These are phyloP conservation scores for Aleiodes leptofemur DNA, from an alignment of 2,888 invertebrate genomes.

Conservation along the genomic window DNA sequence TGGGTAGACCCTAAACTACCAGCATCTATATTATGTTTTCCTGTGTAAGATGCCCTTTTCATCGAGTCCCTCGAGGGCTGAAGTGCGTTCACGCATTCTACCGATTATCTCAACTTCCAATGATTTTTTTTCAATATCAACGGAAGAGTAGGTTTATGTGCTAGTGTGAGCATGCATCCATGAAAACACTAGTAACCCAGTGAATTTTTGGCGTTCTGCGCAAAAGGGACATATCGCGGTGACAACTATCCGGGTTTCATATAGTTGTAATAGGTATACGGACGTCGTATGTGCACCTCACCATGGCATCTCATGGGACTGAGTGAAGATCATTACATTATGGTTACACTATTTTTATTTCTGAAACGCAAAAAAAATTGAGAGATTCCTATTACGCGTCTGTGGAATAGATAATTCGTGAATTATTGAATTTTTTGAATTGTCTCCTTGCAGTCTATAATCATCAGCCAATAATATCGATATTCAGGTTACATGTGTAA, in stretches of 20 bases:
- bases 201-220: conserved; percentile 6
- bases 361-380: too few species aligned
- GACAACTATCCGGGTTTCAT: conserved; percentile 62
- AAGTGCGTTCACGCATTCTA: conserved; percentile 24
- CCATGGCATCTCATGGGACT: conserved; percentile 3
- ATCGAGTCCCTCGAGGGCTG: conserved; percentile 57
- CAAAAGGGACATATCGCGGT: conserved; percentile 58
- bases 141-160: not conserved
- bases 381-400: too few species aligned
- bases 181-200: conserved; percentile 17
- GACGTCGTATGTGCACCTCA: conserved; percentile 7
- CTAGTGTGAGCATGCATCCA: not conserved
- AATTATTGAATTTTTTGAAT: too few species aligned
- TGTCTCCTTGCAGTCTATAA: too few species aligned
- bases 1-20: conserved; percentile 61
- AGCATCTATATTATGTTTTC: conserved; percentile 59
- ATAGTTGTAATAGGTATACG: conserved; percentile 31
- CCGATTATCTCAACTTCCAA: not conserved
- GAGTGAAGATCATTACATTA: not conserved
- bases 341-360: too few species aligned
- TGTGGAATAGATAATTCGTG: too few species aligned
- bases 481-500: too few species aligned
- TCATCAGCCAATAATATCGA: too few species aligned
- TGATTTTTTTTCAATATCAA: not conserved
- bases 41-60: conserved; percentile 66